These are phyloP conservation scores for Drosophila grimshawi DNA, from an alignment of 1,140 invertebrate species.

Conservation along the genomic window DNA sequence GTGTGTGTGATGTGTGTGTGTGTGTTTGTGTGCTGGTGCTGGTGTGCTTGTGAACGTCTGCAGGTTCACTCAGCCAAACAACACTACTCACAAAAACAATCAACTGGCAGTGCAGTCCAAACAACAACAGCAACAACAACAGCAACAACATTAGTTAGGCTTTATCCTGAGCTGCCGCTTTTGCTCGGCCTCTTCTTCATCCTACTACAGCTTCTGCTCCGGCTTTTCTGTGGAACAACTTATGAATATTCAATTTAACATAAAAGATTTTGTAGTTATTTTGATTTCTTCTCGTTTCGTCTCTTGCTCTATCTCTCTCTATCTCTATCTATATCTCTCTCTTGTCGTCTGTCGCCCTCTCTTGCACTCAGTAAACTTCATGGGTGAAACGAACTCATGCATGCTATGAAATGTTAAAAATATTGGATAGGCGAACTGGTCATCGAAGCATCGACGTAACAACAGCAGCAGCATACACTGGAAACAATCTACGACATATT, in stretches of 20 bases:
- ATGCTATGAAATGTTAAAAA: constrained; percentile 67
- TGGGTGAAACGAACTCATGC: constrained; percentile 56
- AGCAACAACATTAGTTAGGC: constrained; percentile 53
- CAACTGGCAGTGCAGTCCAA: constrained; percentile 57
- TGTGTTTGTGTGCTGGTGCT: constrained; percentile 15
- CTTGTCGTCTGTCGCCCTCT: neutral
- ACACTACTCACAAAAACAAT: constrained; percentile 80
- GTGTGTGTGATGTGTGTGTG: constrained; percentile 19
- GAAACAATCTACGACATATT: neutral
- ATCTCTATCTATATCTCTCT: constrained; percentile 4
- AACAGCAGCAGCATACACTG: constrained; percentile 13
- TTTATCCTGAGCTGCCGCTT: constrained; percentile 18
- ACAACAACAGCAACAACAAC: constrained; percentile 15
- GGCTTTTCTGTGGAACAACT: constrained; percentile 61
- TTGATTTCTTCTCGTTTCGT: constrained; percentile 63
- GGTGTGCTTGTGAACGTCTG: constrained; percentile 47
- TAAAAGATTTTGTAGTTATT: constrained; percentile 81
- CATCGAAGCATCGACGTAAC: neutral
- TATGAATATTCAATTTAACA: constrained; percentile 83
- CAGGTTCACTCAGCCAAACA: constrained; percentile 77
- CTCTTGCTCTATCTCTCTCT: constrained; percentile 24
- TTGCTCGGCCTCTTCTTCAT: constrained; percentile 1
- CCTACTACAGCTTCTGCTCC: neutral
- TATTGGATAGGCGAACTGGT: constrained; percentile 48
- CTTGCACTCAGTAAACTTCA: constrained; percentile 34